Evolutionary conservation across 2,113 vertebrate genomes (phyloP), one percentile per base, ranked within the genome.

Genomic region (Nymphicus hollandicus): DNA sequence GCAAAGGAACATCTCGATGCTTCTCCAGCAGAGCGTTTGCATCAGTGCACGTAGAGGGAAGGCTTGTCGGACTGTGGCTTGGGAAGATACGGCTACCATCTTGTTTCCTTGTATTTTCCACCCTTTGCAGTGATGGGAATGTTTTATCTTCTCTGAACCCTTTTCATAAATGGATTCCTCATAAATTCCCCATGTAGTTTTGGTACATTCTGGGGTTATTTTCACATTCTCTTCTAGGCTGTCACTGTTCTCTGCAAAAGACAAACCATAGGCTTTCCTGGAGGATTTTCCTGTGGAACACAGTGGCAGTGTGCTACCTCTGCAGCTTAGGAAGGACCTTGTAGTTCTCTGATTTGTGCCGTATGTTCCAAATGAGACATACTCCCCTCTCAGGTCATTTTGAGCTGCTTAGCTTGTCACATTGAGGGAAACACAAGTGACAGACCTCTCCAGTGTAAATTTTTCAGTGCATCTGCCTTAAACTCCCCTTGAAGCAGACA

Each of bases 51-150:
- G 81, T 29, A 78, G 46, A 50, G 25, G 47, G 43, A 50, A 24
- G n/a, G 28, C 28, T 78, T 28, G 27, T 68, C 66, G 3, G 58
- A 27, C 63, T 1, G 3, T 11, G 22, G 22, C n/a, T 66, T 0
- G 0, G 52, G 76, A 83, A 71, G 65, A 23, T 1, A 1, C 1
- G 4, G 8, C 37, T 49, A 15, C 33, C 4, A 14, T 35, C 43
- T 78, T 3, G 1, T 74, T 94, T 46, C 35, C 14, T 86, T 81
- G 49, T 25, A 14, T 55, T 92, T 90, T 37, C 60, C 6, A 6
- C 25, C 43, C 16, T 69, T 86, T 71, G 52, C 2, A 7, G 47
- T 61, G 65, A 18, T 89, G 43, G 77, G 76, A 81, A 74, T 52
- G 11, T 84, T 88, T 70, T 66, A 15, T 77, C 29, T 88, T 63